Conservation (phyloP, 1,140 invertebrate species). For the Lucilia cuprina region DNA sequence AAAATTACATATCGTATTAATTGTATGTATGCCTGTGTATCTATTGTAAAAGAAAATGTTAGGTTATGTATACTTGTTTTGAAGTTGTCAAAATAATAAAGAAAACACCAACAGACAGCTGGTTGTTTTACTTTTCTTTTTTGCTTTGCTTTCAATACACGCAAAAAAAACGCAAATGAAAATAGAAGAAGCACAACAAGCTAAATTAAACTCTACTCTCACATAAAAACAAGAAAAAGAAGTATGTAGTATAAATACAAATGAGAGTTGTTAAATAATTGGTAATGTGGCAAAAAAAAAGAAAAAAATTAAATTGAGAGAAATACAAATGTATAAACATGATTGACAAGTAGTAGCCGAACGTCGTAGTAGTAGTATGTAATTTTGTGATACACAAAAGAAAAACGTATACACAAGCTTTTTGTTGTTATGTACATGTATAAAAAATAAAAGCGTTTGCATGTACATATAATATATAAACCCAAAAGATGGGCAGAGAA, state of each 20-base stretch:
- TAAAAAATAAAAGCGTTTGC: background rate
- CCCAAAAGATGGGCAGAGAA: background rate
- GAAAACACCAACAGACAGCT: background rate
- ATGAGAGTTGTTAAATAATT: background rate
- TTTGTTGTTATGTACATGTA: background rate
- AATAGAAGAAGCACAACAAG: background rate
- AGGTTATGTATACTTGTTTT: too few relatives aligned
- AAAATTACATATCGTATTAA: too few relatives aligned
- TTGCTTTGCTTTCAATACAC: too few relatives aligned
- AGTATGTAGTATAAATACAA: too few relatives aligned
- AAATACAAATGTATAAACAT: background rate
- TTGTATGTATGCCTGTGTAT: too few relatives aligned
- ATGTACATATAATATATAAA: background rate
- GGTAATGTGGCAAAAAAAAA: background rate
- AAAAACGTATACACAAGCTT: background rate
- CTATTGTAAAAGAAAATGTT: too few relatives aligned
- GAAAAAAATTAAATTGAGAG: too few relatives aligned
- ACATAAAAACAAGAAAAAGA: too few relatives aligned
- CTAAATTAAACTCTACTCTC: too few relatives aligned
- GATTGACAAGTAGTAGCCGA: background rate
- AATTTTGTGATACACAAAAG: background rate
- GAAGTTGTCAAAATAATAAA: too few relatives aligned
- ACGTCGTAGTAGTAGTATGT: background rate
- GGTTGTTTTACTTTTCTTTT: background rate
- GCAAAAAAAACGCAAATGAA: background rate